Conservation (phyloP, 1,140 invertebrate genomes). For the Caenorhabditis remanei region DNA sequence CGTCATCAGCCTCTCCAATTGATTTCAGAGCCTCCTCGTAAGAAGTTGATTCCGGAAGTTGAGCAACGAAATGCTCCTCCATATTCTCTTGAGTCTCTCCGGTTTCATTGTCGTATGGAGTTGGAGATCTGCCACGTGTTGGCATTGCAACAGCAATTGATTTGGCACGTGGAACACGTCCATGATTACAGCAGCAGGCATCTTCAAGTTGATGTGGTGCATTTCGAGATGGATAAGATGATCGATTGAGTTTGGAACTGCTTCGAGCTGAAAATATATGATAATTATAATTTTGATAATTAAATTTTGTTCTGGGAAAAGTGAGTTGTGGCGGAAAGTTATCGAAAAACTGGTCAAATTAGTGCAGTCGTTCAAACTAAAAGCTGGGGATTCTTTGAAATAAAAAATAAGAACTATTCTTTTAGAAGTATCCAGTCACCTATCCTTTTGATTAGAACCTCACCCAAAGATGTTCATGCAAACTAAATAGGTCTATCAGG, state of each 20-base stretch:
- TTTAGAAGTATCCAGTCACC: too few species aligned
- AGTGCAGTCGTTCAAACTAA: too few species aligned
- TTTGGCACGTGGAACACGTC: slow-evolving; percentile 18
- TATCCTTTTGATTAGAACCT: too few species aligned
- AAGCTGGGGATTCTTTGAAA: too few species aligned
- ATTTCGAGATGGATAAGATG: slow-evolving; percentile 44
- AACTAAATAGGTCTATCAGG: not conserved
- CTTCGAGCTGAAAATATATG: slow-evolving; percentile 8
- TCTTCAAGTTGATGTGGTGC: slow-evolving; percentile 36
- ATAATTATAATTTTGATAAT: not conserved
- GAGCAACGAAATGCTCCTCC: not conserved
- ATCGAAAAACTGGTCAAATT: not conserved
- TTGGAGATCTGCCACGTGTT: not conserved
- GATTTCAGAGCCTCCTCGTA: slow-evolving; percentile 56
- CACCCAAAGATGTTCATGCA: not conserved
- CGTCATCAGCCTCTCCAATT: slow-evolving; percentile 11
- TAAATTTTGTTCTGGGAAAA: not conserved
- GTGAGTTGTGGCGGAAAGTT: not conserved
- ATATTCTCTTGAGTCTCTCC: not conserved
- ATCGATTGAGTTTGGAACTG: slow-evolving; percentile 27
- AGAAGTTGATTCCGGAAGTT: slow-evolving; percentile 45
- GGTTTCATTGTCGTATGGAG: slow-evolving; percentile 48
- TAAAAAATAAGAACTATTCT: too few species aligned
- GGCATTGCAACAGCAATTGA: not conserved
- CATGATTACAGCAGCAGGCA: slow-evolving; percentile 1